Percentiles rank a stretch among this genome's conserved stretches.
phyloP scores from a whole-genome alignment of 2,888 invertebrate species.

The Lepidonotus clava region DNA sequence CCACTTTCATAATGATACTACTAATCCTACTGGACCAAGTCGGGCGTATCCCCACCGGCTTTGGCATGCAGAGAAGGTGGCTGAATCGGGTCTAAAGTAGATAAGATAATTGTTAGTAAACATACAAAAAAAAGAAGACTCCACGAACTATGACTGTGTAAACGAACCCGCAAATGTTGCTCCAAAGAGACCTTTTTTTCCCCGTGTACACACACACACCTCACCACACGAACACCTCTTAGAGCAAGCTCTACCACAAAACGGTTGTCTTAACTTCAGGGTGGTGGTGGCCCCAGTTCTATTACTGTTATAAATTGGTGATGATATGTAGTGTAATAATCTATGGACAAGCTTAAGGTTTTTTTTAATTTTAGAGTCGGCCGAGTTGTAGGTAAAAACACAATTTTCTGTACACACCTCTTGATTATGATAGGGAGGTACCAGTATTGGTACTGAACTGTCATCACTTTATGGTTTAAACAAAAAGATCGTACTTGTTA shows the following conservation, averaged over 20 bases:
- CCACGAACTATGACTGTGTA: neutral
- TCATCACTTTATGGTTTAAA: neutral
- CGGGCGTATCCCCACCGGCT: too few species aligned
- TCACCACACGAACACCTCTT: too few species aligned
- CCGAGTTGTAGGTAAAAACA: neutral
- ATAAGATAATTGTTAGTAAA: neutral
- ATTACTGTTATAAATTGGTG: neutral
- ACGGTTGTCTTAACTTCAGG: neutral
- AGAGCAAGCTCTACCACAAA: neutral
- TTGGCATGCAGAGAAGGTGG: neutral
- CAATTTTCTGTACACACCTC: conserved; percentile 1
- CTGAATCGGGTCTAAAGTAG: neutral
- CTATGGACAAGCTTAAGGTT: conserved; percentile 24
- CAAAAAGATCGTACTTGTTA: conserved; percentile 28
- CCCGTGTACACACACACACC: neutral
- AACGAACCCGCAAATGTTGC: neutral
- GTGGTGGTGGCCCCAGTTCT: neutral
- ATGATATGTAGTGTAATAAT: conserved; percentile 20
- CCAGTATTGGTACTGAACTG: neutral
- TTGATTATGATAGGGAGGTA: neutral
- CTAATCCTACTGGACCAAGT: too few species aligned
- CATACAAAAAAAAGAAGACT: neutral
- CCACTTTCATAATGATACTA: conserved; percentile 45
- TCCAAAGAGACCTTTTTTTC: conserved; percentile 12
- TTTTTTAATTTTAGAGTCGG: neutral